Base-by-base conservation (phyloP, 2,113 vertebrate genomes). In the Rostratula benghalensis region DNA sequence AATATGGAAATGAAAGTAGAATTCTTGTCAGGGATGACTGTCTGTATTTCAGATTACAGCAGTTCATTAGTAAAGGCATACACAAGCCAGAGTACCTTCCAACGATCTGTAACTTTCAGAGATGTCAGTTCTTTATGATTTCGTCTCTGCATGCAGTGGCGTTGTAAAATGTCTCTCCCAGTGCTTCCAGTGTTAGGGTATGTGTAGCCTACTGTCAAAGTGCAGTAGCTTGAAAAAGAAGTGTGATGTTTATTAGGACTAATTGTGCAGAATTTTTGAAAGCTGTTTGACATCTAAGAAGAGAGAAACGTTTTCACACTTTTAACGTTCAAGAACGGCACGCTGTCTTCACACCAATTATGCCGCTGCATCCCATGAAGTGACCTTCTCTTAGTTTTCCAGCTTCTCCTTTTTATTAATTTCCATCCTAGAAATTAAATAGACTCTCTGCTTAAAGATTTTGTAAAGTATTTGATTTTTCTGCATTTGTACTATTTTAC, bases 261-360 rank as follows among this genome's bases (percentile, higher is more conserved):
- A 95, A 93, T 96, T 96, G 89, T 87, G 43, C 23, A 16, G 90
- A 78, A 95, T 96, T 97, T 74, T 86, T 73, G 81, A 85, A 98
- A 97, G 69, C 64, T 92, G 81, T 80, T 94, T 95, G 78, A 93
- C 89, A 95, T 90, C 83, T 92, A 87, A 97, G 95, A 97, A 92
- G 91, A 93, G 97, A 98, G 95, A 98, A 98, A 98, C 97, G 95
- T 97, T 98, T 98, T 98, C 98, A 97, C 96, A 97, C 97, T 98
- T 98, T 77, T 13, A 96, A 94, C 19, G 1, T 98, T 98, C 97
- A 98, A 98, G 98, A 93, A 95, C 39, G 35, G 94, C 97, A 97
- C 97, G 95, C 39, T 89, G 94, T 95, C 95, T 97, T 98, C 91
- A 89, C 91, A 97, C 95, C 98, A 98, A 98, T 98, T 98, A 98